These are phyloP conservation scores for Drosophila melanosoma DNA, from an alignment of 2,888 invertebrate genomes.

Conservation along the genomic window DNA sequence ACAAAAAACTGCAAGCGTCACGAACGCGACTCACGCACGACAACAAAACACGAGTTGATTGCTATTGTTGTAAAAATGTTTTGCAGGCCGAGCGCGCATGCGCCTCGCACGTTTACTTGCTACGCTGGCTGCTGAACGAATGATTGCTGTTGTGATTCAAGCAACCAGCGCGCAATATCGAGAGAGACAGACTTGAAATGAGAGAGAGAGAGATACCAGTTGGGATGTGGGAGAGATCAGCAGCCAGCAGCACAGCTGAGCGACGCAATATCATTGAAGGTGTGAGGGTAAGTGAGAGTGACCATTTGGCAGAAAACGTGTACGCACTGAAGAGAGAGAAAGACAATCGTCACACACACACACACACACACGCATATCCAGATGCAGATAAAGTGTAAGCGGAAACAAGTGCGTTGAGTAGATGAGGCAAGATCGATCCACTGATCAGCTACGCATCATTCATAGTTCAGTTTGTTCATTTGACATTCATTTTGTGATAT, in stretches of 20 bases:
- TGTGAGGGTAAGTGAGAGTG: slow-evolving; percentile 55
- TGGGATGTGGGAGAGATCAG: slow-evolving; percentile 44
- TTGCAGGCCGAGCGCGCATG: slow-evolving; percentile 72
- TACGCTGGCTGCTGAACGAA: slow-evolving; percentile 69
- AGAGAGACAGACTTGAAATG: slow-evolving; percentile 4
- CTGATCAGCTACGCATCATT: slow-evolving; percentile 19
- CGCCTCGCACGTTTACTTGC: slow-evolving; percentile 70
- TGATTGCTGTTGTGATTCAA: slow-evolving; percentile 49
- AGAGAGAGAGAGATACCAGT: slow-evolving; percentile 9
- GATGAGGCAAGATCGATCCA: slow-evolving; percentile 25
- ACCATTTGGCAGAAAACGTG: slow-evolving; percentile 28
- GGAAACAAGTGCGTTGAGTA: slow-evolving; percentile 62
- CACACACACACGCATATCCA: slow-evolving; percentile 7
- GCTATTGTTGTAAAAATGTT: slow-evolving; percentile 34
- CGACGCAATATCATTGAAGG: slow-evolving; percentile 11
- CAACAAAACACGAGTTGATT: slow-evolving; percentile 25
- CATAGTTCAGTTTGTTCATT: background rate
- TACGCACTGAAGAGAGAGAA: slow-evolving; percentile 17
- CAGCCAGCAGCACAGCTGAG: slow-evolving; percentile 48
- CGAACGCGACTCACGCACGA: slow-evolving; percentile 40
- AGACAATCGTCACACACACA: slow-evolving; percentile 4
- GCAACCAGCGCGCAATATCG: slow-evolving; percentile 14
- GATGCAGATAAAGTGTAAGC: slow-evolving; percentile 41
- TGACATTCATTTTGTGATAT: background rate
- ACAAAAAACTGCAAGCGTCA: slow-evolving; percentile 53